Percentiles rank a stretch among this genome's conserved stretches.
These are phyloP conservation scores for Netelia inedita DNA, from an alignment of 2,888 invertebrate species.

Conservation along the genomic window DNA sequence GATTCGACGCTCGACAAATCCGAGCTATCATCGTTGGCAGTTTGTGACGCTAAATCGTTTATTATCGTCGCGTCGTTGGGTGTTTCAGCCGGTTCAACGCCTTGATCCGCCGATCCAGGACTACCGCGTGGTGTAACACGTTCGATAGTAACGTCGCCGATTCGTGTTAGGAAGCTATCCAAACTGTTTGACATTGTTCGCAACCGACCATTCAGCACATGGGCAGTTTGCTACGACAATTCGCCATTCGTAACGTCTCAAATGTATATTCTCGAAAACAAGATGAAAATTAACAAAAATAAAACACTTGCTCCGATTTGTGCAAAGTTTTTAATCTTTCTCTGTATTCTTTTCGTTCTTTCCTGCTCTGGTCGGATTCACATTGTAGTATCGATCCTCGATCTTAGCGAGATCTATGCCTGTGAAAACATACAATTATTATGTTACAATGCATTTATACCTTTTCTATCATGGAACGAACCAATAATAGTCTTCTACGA, in stretches of 20 bases:
- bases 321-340: neutral
- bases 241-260: slow-evolving; percentile 54
- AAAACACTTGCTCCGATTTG: slow-evolving; percentile 28
- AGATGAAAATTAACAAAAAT: slow-evolving; percentile 10
- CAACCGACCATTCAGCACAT: slow-evolving; percentile 61
- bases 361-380: slow-evolving; percentile 27
- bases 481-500: no score
- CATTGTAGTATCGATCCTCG: slow-evolving; percentile 56
- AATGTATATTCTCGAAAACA: slow-evolving; percentile 37
- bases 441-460: neutral
- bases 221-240: slow-evolving; percentile 44
- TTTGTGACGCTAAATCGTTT: slow-evolving; percentile 76
- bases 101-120: slow-evolving; percentile 74
- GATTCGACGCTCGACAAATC: slow-evolving; percentile 85
- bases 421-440: slow-evolving; percentile 50
- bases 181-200: slow-evolving; percentile 83
- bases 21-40: slow-evolving; percentile 79
- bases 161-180: slow-evolving; percentile 87
- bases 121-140: slow-evolving; percentile 83
- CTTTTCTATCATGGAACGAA: neutral
- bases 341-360: neutral
- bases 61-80: slow-evolving; percentile 71
- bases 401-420: slow-evolving; percentile 45
- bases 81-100: slow-evolving; percentile 68
- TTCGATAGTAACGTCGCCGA: slow-evolving; percentile 88